Evolutionary conservation across 2,113 vertebrate genomes (phyloP), one percentile per base, ranked within the genome.

Genomic region (Lophochroa leadbeateri): DNA sequence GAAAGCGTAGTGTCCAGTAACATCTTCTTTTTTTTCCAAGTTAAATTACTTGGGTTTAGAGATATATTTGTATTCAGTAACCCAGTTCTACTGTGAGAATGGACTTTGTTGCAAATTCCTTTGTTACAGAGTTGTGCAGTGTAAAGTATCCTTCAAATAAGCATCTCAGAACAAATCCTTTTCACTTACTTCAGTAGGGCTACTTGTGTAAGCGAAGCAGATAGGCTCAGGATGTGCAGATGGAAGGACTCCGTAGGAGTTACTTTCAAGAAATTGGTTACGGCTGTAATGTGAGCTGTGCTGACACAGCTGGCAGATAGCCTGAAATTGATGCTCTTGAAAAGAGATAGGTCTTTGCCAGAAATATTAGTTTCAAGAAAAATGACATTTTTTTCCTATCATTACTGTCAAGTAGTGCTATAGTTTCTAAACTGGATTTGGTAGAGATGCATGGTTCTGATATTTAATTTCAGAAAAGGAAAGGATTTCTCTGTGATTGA

Each of bases 251-350:
- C 68, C 28, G 43, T 58, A 82, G 86, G 55, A 94, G 68, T 85
- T 76, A 84, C 77, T 90, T 88, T 81, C 50, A 65, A 79, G 64
- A 94, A 95, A 92, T 90, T 72, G 95, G 71, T 96, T 94, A 91
- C 1, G 0, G 82, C 79, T 93, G 23, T 82, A 87, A 91, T 85
- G 72, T 55, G 88, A 92, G 86, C 86, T 88, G 85, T 88, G 90
- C 93, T 95, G 94, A 94, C 86, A 74, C 69, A 95, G 77, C 85
- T 89, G 72, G 92, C 68, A 89, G 85, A 88, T 63, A 97, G 44
- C 84, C 89, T 60, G 67, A 87, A 96, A 96, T 58, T 91, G 63
- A 93, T 94, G 81, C 81, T 88, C 87, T 90, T 85, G 60, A 82
- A 87, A 92, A 77, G 33, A 91, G 63, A 88, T 4, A 84, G n/a